Percentiles rank a stretch among this genome's conserved stretches.
phyloP scores from a whole-genome alignment of 2,797 vertebrate species.

The Onychomys leucogaster region DNA sequence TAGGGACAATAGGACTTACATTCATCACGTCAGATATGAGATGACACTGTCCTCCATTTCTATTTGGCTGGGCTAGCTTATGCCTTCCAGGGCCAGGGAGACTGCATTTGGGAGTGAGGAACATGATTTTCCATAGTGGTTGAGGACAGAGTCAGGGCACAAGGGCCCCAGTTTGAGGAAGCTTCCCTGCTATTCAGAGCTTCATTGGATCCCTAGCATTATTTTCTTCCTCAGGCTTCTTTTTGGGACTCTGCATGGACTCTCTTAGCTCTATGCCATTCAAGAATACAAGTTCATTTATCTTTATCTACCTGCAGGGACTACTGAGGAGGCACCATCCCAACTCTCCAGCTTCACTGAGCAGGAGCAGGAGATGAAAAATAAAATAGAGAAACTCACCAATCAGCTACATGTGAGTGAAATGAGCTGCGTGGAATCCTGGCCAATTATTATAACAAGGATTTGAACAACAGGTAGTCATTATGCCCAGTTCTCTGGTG shows the following conservation, averaged over 20 bases:
- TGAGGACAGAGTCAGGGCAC: accelerated
- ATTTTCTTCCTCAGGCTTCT: neutral
- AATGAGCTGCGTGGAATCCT: no score
- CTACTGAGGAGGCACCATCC: conserved; percentile 93
- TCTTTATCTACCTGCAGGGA: conserved; percentile 87
- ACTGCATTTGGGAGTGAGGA: neutral
- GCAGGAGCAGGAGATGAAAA: conserved; percentile 89
- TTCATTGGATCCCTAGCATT: neutral
- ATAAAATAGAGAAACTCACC: no score
- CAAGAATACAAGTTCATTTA: neutral
- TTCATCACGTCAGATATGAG: no score
- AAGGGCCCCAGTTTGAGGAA: neutral
- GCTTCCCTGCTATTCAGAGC: neutral
- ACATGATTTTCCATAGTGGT: neutral
- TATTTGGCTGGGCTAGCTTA: neutral
- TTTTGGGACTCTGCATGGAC: neutral
- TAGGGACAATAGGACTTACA: no score
- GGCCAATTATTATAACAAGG: no score
- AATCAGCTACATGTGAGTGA: no score
- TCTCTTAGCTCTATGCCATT: neutral
- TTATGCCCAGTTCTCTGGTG: accelerated
- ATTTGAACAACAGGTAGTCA: no score
- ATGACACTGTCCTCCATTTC: neutral
- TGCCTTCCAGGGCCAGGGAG: neutral
- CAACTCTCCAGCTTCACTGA: conserved; percentile 91